Evolutionary conservation across 2,888 invertebrate species (phyloP), one percentile per base, ranked within the genome.

Genomic region (Noctua janthe): DNA sequence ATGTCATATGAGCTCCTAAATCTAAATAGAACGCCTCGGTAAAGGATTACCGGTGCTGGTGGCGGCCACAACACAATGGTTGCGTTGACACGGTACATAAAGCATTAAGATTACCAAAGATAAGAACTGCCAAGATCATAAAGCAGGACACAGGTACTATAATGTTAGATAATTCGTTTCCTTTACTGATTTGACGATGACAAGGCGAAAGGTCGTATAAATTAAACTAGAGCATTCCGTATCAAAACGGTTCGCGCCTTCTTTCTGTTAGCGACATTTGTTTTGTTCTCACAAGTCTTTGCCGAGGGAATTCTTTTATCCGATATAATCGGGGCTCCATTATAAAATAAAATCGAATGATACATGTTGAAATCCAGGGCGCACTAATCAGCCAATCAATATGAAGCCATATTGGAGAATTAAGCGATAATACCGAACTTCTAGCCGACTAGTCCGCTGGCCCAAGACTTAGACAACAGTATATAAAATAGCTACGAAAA

Each of bases 71-170:
- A 47, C 11, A 71, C 78, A 71, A 82, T 71, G 56, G n/a, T 67
- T 29, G n/a, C 56, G 23, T 59, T 35, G 35, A 59, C 54, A 83
- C n/a, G n/a, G 17, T 20, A 66, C 84, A 77, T n/a, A 71, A 51
- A 81, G n/a, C 49, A 35, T 23, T 8, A 47, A 47, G 47, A 74
- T 72, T 35, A 70, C 11, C 29, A 49, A 47, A 29, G 83, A 83
- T 77, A 66, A 71, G 35, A 8, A 51, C 49, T 29, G 29, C 20
- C 49, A 70, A 64, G 13, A 64, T 47, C 35, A 56, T 11, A 49
- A n/a, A 66, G 17, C 43, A 35, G 15, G 79, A 59, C n/a, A 59
- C n/a, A 35, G 7, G 17, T 2, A 20, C 2, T 20, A 5, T 17
- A 64, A 39, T 17, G n/a, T 20, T 43, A 10, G 10, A 35, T 29